Conservation (phyloP, 2,113 vertebrate genomes). For the Cinclus cinclus region DNA sequence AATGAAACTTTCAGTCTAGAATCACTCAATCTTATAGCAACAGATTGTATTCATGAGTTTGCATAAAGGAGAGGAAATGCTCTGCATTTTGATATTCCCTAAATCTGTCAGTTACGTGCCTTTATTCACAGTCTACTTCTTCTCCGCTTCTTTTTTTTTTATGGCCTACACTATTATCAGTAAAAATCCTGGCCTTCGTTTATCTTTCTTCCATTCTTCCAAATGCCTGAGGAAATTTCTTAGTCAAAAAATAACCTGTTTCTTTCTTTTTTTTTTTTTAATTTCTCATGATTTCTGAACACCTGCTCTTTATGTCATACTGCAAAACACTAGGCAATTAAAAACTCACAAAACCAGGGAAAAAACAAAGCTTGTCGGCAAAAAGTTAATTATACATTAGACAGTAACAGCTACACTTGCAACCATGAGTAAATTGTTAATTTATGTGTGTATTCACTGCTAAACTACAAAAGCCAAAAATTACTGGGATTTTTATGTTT, state of each 20-base stretch:
- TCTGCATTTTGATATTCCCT: not conserved
- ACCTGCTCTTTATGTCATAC: conserved; percentile 54
- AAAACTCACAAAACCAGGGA: conserved; percentile 36
- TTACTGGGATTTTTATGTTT: conserved; percentile 31
- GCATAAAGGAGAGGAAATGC: not conserved
- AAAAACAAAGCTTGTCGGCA: conserved; percentile 15
- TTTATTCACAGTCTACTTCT: not conserved
- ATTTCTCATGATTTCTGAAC: conserved; percentile 36
- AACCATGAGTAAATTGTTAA: not conserved
- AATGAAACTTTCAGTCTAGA: not conserved
- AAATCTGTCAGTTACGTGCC: not conserved
- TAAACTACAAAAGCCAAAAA: conserved; percentile 35
- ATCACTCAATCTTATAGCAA: not conserved
- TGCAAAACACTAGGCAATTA: conserved; percentile 51
- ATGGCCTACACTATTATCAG: not conserved
- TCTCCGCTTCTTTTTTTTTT: not conserved
- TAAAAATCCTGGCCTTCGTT: conserved; percentile 9
- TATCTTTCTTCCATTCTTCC: not conserved
- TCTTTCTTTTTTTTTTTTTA: not conserved
- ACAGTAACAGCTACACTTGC: conserved; percentile 31
- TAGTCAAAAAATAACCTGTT: not conserved
- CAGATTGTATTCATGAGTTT: not conserved
- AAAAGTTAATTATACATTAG: conserved; percentile 25
- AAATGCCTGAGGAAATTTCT: not conserved
- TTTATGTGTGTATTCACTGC: not conserved